A percentile compares a stretch with the other conserved stretches of the same genome.
Conservation (phyloP, 1,140 invertebrate genomes). For the Drosophila mauritiana region DNA sequence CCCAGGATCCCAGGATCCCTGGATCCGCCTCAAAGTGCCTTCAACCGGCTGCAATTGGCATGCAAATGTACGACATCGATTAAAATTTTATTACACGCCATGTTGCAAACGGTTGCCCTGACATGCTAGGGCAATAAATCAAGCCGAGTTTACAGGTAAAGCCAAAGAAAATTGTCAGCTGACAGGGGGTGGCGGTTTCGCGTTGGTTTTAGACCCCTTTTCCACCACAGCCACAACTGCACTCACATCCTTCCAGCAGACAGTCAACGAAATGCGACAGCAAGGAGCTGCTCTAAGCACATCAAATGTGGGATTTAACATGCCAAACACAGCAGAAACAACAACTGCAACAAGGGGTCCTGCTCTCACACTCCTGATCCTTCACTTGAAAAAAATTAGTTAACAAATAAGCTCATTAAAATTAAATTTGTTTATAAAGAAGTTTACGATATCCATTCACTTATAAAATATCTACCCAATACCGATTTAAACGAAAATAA, state of each 20-base stretch:
- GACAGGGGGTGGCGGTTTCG: conserved; percentile 10
- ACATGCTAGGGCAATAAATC: conserved; percentile 73
- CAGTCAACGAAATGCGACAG: conserved; percentile 38
- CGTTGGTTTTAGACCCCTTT: conserved; percentile 9
- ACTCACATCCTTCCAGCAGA: conserved; percentile 18
- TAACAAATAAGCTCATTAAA: background rate
- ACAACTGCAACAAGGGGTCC: conserved; percentile 28
- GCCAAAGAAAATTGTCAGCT: conserved; percentile 80
- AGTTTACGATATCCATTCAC: too few species aligned
- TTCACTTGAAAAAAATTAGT: conserved; percentile 5
- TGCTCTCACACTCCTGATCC: conserved; percentile 10
- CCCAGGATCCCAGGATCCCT: background rate
- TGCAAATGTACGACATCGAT: conserved; percentile 83
- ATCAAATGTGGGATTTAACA: conserved; percentile 82
- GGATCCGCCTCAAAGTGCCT: conserved; percentile 45
- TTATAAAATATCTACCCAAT: too few species aligned
- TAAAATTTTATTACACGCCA: conserved; percentile 83
- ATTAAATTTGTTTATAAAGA: too few species aligned
- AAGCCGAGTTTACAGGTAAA: conserved; percentile 81
- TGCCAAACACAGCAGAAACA: conserved; percentile 67
- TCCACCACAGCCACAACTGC: background rate
- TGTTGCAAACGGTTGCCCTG: conserved; percentile 58
- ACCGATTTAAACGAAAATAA: too few species aligned
- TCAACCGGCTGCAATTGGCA: conserved; percentile 75
- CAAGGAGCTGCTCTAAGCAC: conserved; percentile 67